These are phyloP conservation scores for Penaeus monodon DNA, from an alignment of 2,888 invertebrate genomes.

Conservation along the genomic window DNA sequence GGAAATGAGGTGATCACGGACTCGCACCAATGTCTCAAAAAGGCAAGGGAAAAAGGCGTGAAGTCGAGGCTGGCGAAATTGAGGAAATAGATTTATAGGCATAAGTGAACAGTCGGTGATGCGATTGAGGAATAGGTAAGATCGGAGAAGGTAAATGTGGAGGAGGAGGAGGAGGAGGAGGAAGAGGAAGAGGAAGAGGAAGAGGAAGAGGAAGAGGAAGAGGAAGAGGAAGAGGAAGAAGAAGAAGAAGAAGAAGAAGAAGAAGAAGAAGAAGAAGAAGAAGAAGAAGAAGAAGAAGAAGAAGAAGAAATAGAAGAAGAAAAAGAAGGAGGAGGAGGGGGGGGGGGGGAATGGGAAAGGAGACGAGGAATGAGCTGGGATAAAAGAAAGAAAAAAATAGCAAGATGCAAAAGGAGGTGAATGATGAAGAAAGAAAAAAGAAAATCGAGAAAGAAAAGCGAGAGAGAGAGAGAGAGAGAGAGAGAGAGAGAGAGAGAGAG, in stretches of 20 bases:
- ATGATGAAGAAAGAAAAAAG: neutral
- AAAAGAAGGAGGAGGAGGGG: neutral
- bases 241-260: neutral
- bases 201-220: neutral
- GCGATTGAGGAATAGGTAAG: too few species aligned
- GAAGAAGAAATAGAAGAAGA: neutral
- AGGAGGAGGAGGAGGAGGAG: neutral
- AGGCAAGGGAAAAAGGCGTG: neutral
- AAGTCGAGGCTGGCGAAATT: neutral
- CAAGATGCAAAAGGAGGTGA: neutral
- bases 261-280: neutral
- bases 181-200: neutral
- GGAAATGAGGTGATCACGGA: too few species aligned
- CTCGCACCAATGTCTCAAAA: too few species aligned
- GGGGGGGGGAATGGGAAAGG: neutral
- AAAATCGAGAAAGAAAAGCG: conserved; percentile 2
- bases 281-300: neutral
- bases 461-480: conserved; percentile 13
- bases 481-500: conserved; percentile 24
- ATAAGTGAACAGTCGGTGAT: neutral
- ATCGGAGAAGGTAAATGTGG: too few species aligned
- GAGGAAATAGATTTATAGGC: neutral
- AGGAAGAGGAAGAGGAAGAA: neutral
- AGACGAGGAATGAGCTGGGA: neutral
- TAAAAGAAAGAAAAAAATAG: neutral